Percentiles rank a stretch among this genome's conserved stretches.
Conservation (phyloP, 2,888 invertebrate species). For the Pandemis corylana region DNA sequence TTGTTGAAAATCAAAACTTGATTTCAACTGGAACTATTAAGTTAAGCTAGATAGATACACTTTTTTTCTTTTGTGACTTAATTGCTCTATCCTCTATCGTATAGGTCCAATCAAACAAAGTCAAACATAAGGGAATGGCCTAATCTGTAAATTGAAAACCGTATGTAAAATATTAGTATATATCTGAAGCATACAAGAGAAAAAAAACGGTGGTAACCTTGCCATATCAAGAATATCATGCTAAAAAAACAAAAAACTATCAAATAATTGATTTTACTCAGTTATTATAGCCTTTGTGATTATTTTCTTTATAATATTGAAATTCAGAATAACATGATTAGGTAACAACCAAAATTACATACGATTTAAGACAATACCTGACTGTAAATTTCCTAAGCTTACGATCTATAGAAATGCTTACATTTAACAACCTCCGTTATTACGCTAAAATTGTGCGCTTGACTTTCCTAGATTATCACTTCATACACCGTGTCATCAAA, state of each 20-base stretch:
- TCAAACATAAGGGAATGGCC: neutral
- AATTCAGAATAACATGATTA: neutral
- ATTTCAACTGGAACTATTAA: neutral
- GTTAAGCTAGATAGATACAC: neutral
- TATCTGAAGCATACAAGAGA: neutral
- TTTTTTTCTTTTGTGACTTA: neutral
- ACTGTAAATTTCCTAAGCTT: constrained; percentile 6
- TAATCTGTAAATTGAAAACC: neutral
- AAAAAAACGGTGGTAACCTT: neutral
- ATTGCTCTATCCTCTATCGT: neutral
- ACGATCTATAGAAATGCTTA: constrained; percentile 31
- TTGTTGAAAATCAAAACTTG: neutral
- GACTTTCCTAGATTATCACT: constrained; percentile 29
- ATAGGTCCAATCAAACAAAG: neutral
- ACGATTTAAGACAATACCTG: neutral
- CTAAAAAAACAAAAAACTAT: neutral
- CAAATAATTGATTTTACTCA: neutral
- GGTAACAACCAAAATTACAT: neutral
- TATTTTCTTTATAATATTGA: neutral
- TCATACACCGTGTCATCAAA: neutral
- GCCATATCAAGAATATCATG: neutral
- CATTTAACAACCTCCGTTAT: constrained; percentile 28
- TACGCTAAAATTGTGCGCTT: constrained; percentile 39
- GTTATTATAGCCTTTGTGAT: neutral
- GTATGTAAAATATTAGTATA: too few species aligned